A percentile compares a stretch with the other conserved stretches of the same genome.
phyloP scores from a whole-genome alignment of 2,113 vertebrate genomes.

The Brachyhypopomus occidentalis region DNA sequence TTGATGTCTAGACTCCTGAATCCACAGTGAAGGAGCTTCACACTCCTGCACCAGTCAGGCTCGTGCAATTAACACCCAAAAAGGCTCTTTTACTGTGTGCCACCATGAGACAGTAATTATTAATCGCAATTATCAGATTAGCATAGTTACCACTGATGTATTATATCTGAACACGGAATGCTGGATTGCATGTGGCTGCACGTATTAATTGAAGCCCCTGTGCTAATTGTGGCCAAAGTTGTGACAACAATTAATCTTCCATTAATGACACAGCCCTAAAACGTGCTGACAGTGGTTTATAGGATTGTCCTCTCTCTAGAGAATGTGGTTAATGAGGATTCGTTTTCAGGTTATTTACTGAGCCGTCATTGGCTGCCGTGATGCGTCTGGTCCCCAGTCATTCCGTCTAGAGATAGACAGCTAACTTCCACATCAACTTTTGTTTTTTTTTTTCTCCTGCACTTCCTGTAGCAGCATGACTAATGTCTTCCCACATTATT shows the following conservation, averaged over 20 bases:
- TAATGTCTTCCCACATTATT: background rate
- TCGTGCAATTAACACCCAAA: constrained; percentile 14
- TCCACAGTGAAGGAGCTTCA: constrained; percentile 8
- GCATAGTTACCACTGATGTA: background rate
- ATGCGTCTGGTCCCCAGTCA: background rate
- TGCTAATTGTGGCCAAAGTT: constrained; percentile 25
- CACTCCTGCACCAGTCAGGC: background rate
- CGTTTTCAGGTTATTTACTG: background rate
- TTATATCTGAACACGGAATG: background rate
- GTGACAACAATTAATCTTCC: constrained; percentile 10
- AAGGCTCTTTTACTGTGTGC: background rate
- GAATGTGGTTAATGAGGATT: background rate
- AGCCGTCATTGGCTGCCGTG: background rate
- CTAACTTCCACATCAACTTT: background rate
- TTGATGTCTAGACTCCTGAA: constrained; percentile 25
- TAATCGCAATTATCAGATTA: constrained; percentile 22
- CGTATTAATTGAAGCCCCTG: background rate
- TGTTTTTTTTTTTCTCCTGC: background rate
- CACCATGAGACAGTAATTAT: background rate
- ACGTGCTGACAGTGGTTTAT: background rate
- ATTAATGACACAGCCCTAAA: constrained; percentile 6
- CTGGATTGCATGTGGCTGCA: background rate
- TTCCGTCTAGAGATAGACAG: background rate
- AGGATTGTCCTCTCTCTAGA: background rate
- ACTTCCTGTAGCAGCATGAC: too few relatives aligned